Evolutionary conservation across 2,797 vertebrate genomes (phyloP).

Genomic region (Silurus aristotelis): DNA sequence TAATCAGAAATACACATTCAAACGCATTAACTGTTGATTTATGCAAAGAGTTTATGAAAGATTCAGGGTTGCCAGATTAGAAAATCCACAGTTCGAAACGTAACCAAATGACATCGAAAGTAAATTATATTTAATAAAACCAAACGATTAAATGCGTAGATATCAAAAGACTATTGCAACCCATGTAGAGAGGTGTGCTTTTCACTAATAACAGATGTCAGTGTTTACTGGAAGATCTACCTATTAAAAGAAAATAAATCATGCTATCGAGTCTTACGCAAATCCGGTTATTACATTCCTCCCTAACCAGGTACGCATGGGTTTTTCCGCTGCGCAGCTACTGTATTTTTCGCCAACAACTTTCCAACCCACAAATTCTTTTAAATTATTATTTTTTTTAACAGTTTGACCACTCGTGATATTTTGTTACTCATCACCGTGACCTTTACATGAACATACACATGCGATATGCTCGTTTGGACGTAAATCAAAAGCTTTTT

Average conservation of each 20-base stretch:
- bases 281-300: neutral
- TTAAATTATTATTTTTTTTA: neutral
- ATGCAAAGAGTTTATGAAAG: neutral
- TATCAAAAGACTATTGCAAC: neutral
- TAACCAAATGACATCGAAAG: neutral
- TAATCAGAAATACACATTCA: no score
- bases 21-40: no score
- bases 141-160: neutral
- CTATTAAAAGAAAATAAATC: neutral
- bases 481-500: neutral
- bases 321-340: neutral
- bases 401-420: slow-evolving; percentile 12
- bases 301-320: neutral
- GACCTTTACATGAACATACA: neutral
- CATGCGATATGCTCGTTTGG: neutral
- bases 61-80: neutral
- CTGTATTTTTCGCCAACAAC: neutral
- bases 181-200: neutral
- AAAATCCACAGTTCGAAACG: neutral
- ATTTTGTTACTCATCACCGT: slow-evolving; percentile 13
- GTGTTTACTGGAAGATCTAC: neutral
- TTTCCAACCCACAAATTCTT: slow-evolving; percentile 13
- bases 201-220: no score
- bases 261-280: neutral
- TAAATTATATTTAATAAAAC: neutral